Evolutionary conservation across 2,888 invertebrate species (phyloP).

Genomic region (Eulithis prunata): DNA sequence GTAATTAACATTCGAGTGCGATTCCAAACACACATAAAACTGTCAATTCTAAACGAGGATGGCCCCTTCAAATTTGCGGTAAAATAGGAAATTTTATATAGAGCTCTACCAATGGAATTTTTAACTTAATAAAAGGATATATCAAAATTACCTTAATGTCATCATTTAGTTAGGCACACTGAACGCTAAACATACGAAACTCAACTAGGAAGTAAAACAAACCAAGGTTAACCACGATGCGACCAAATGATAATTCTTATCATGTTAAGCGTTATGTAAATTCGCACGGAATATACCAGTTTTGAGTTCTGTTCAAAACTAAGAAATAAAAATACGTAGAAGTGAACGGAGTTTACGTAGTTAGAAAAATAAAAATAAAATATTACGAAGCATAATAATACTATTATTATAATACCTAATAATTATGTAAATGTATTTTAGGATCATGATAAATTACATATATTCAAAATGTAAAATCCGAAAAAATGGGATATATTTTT

Average conservation of each 20-base stretch:
- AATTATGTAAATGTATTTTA: background rate
- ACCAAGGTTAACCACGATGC: constrained; percentile 59
- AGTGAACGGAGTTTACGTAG: background rate
- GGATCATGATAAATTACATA: too few relatives aligned
- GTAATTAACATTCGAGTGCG: too few relatives aligned
- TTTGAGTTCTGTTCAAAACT: background rate
- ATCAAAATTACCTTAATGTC: constrained; percentile 5
- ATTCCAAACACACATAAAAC: too few relatives aligned
- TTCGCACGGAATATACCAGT: constrained; percentile 36
- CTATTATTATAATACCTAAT: too few relatives aligned
- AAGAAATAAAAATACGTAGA: background rate
- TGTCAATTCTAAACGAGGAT: too few relatives aligned
- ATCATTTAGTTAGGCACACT: constrained; percentile 22
- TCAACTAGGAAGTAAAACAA: constrained; percentile 57
- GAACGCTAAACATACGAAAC: constrained; percentile 37
- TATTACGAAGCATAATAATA: background rate
- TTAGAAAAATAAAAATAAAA: background rate
- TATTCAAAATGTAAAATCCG: too few relatives aligned
- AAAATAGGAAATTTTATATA: background rate
- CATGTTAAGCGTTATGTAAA: constrained; percentile 48
- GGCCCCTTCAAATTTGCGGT: background rate
- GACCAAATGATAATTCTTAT: constrained; percentile 62
- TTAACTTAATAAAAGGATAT: background rate
- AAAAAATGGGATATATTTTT: background rate
- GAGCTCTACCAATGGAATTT: background rate